Conservation (phyloP, 30 jellyfish, hydroid and myxozoan species). For the Pseudorhiza aurosa region DNA sequence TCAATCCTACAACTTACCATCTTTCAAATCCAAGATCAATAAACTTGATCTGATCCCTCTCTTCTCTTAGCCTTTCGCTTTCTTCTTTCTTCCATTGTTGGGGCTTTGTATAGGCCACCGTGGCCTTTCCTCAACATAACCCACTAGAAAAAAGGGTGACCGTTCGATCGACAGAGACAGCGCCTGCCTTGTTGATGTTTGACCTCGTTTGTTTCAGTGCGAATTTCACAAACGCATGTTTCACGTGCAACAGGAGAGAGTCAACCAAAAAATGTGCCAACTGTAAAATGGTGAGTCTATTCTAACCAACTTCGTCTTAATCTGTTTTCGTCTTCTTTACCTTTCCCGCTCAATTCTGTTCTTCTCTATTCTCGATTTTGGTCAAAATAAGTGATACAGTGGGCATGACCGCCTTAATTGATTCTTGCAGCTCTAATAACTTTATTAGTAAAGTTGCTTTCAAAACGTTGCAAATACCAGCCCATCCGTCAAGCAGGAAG, state of each 20-base stretch:
- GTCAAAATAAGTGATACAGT: slow-evolving; percentile 8
- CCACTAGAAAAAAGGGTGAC: too few species aligned
- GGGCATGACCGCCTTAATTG: slow-evolving; percentile 28
- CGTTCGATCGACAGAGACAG: too few species aligned
- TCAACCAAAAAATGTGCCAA: slow-evolving; percentile 73
- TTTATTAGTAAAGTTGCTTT: slow-evolving; percentile 24
- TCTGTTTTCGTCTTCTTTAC: too few species aligned
- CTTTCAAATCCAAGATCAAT: too few species aligned
- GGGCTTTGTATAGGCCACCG: too few species aligned
- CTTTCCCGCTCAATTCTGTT: too few species aligned
- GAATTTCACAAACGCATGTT: slow-evolving; percentile 70
- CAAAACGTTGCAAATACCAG: slow-evolving; percentile 44
- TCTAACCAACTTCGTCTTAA: not conserved
- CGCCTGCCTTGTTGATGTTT: not conserved
- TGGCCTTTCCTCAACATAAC: too few species aligned
- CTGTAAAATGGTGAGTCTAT: slow-evolving; percentile 76
- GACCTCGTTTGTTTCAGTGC: slow-evolving; percentile 46
- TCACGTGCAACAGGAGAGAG: slow-evolving; percentile 72
- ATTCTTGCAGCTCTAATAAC: slow-evolving; percentile 38
- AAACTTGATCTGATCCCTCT: too few species aligned
- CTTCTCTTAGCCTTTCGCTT: too few species aligned
- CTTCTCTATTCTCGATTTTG: too few species aligned
- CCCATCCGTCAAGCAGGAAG: slow-evolving; percentile 30
- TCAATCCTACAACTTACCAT: too few species aligned
- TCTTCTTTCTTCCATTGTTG: too few species aligned